phyloP scores from a whole-genome alignment of 2,113 vertebrate species.

The Natator depressus region DNA sequence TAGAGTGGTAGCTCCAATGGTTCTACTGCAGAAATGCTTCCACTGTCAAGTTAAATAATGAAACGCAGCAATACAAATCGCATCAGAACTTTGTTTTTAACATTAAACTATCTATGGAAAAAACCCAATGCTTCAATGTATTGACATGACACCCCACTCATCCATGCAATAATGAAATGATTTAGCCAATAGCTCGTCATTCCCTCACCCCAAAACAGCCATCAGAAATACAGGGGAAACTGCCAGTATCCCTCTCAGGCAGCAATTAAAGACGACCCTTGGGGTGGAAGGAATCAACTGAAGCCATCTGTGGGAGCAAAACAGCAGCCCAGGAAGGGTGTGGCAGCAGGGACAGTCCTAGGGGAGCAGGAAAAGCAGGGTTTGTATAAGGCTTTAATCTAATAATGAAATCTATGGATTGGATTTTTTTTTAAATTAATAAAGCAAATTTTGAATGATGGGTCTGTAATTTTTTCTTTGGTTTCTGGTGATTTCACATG shows the following conservation, averaged over 20 bases:
- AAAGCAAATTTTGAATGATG: background rate
- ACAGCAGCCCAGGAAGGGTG: background rate
- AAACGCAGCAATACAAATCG: background rate
- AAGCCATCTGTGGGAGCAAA: background rate
- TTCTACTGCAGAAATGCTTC: constrained; percentile 10
- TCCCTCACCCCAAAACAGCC: background rate
- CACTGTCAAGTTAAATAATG: background rate
- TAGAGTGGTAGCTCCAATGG: background rate
- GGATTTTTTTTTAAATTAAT: background rate
- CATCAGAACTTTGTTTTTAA: background rate
- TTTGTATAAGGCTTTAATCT: background rate
- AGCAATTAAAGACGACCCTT: background rate
- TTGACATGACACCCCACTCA: background rate
- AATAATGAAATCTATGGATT: background rate
- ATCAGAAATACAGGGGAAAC: background rate
- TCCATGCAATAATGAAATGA: background rate
- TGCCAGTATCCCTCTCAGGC: rapidly evolving
- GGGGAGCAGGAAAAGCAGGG: background rate
- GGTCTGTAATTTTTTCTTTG: background rate
- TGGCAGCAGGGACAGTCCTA: rapidly evolving
- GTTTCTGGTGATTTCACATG: background rate
- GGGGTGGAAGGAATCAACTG: background rate
- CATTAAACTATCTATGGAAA: constrained; percentile 1
- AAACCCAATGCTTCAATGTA: background rate
- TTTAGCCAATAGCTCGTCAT: background rate